These are phyloP conservation scores for Proisotoma minuta DNA, from an alignment of 2,888 invertebrate genomes.

Conservation along the genomic window DNA sequence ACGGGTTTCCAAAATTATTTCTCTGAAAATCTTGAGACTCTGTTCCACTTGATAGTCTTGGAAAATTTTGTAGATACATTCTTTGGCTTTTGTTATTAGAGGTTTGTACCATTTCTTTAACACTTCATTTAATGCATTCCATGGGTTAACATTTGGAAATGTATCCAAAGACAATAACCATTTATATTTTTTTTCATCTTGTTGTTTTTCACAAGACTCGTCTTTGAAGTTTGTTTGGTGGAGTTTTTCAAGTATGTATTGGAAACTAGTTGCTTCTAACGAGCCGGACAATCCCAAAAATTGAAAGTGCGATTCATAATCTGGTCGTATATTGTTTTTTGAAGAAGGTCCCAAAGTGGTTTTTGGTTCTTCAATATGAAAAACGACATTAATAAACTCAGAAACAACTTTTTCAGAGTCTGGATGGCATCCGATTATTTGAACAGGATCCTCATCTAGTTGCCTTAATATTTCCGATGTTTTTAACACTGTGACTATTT, in stretches of 20 bases:
- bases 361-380: neutral
- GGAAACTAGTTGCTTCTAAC: conserved; percentile 10
- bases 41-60: conserved; percentile 28
- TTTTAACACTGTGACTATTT: conserved; percentile 29
- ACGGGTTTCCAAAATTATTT: conserved; percentile 36
- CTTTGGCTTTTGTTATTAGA: conserved; percentile 16
- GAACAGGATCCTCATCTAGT: conserved; percentile 28
- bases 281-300: conserved; percentile 21
- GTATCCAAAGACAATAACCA: conserved; percentile 12
- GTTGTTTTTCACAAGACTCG: neutral
- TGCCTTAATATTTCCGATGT: conserved; percentile 31
- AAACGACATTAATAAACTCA: conserved; percentile 18
- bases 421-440: conserved; percentile 23
- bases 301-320: conserved; percentile 17
- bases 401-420: conserved; percentile 10
- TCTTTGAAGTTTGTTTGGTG: neutral
- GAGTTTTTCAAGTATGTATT: neutral
- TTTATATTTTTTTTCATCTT: conserved; percentile 1
- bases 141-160: conserved; percentile 18
- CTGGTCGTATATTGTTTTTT: neutral
- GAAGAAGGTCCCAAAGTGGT: neutral
- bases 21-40: conserved; percentile 33
- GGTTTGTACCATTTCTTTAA: conserved; percentile 22
- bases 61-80: conserved; percentile 29
- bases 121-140: conserved; percentile 11